Evolutionary conservation across 2,113 vertebrate species (phyloP).

Genomic region (Manacus vitellinus): DNA sequence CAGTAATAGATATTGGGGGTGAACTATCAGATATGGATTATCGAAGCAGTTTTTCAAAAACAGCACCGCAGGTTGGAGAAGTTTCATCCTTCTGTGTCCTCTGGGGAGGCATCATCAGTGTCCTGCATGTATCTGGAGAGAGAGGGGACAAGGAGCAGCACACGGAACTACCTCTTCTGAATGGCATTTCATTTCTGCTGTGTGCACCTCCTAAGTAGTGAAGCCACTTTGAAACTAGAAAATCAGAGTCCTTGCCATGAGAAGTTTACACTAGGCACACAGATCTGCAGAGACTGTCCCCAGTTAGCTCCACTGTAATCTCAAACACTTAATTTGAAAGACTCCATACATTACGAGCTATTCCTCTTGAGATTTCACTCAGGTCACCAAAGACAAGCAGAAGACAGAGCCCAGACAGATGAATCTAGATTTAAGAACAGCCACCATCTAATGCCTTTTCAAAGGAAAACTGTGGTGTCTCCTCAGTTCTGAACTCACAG

Average conservation of each 20-base stretch:
- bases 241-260: background rate
- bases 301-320: background rate
- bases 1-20: background rate
- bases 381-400: background rate
- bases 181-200: background rate
- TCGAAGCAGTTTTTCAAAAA: background rate
- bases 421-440: background rate
- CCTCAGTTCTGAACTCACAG: background rate
- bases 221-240: background rate
- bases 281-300: background rate
- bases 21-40: background rate
- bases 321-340: background rate
- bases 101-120: background rate
- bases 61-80: background rate
- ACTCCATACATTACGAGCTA: background rate
- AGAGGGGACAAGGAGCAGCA: background rate
- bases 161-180: fast-evolving
- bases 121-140: background rate
- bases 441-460: background rate
- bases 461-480: background rate
- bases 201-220: background rate
- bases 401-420: background rate
- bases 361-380: background rate
- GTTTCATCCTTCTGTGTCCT: background rate
- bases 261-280: background rate